Base-by-base conservation (phyloP, 1,140 invertebrate genomes). In the Planococcus citri region DNA sequence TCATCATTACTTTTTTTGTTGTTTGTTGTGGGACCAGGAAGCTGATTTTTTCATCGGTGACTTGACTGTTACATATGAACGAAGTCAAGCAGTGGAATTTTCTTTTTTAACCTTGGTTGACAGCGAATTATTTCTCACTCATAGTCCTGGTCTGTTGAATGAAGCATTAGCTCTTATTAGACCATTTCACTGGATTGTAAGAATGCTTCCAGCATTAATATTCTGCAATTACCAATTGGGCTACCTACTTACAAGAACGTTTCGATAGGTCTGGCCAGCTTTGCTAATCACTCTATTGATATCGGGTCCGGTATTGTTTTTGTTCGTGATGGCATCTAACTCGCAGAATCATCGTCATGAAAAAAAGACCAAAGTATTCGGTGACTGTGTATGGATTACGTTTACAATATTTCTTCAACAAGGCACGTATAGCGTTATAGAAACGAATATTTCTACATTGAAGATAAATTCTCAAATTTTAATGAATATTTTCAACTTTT, bases 41-140 rank as follows among this genome's bases (percentile, higher is more conserved):
- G 86, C 83, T 0, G 85, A 88, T 71, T 84, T 88, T 72, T 86
- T 87, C 74, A 77, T 88, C 9, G 87, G 87, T 0, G 87, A 88
- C 72, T 82, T 87, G 6, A 84, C 84, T 0, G 80, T 88, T 70
- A 87, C 85, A 1, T 85, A 84, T 80, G 86, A 88, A 73, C 77
- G 86, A 21, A 80, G 82, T 6, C 82, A 83, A 72, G 84, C 82
- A 0, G 84, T 87, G 0, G 86, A 88, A 73, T 88, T 87, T 77
- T 86, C 86, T 0, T 88, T 88, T 74, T 79, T 87, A 58, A 88
- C 86, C 0, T 76, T 88, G 10, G 85, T 85, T 0, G 87, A 88
- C 73, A 87, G 84, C 60, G 86, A 85, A 12, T 86, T 86, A 0
- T 88, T 88, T 75, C 78, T 87, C 0, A 88, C 86, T 0, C 86